Conservation (phyloP, 2,888 invertebrate genomes). For the Xestia rhomboidea region DNA sequence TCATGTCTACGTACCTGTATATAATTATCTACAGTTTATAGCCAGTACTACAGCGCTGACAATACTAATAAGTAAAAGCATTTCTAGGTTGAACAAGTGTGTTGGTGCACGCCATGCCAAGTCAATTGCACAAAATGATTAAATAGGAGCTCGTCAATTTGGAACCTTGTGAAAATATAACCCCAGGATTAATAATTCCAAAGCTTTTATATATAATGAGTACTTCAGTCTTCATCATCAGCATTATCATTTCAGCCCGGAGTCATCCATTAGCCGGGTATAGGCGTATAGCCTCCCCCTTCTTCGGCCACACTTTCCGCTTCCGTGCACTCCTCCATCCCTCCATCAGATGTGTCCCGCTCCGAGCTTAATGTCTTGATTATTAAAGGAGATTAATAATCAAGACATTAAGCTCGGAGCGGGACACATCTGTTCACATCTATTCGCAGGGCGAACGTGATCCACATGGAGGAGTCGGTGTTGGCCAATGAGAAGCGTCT, state of each 20-base stretch:
- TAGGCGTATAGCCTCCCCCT: background rate
- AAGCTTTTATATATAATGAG: background rate
- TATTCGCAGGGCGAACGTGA: slow-evolving; percentile 83
- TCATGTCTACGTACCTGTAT: background rate
- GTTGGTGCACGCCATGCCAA: background rate
- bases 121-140: background rate
- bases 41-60: background rate
- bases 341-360: background rate
- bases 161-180: background rate
- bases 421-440: too few species aligned
- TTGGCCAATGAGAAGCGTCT: slow-evolving; percentile 91
- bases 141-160: background rate
- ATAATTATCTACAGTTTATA: background rate
- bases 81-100: background rate
- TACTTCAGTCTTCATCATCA: background rate
- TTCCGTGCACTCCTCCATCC: background rate
- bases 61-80: background rate
- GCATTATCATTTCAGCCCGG: background rate
- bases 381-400: too few species aligned
- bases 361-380: background rate
- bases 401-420: too few species aligned
- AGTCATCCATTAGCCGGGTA: background rate
- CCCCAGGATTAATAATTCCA: background rate
- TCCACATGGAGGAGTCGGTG: slow-evolving; percentile 90
- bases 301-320: background rate